phyloP scores from a whole-genome alignment of 2,797 vertebrate species.

The Triplophysa yarkandensis region DNA sequence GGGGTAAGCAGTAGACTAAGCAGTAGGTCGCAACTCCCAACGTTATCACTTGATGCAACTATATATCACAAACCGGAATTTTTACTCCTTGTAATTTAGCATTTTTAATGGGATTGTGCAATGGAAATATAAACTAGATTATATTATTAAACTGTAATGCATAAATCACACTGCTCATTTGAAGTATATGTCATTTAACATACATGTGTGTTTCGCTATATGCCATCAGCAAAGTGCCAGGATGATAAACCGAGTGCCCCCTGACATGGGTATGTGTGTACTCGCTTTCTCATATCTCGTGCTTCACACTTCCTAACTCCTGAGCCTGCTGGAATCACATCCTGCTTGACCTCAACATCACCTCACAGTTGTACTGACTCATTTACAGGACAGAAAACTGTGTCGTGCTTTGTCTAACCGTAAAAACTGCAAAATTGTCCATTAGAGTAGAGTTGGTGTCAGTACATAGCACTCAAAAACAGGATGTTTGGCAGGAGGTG shows the following conservation, averaged over 20 bases:
- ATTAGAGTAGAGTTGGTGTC: background rate
- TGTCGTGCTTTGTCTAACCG: background rate
- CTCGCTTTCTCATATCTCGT: background rate
- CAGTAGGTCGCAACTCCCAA: no score
- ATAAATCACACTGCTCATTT: background rate
- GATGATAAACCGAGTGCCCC: background rate
- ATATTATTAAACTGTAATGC: background rate
- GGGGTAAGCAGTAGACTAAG: no score
- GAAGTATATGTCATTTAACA: slow-evolving; percentile 1
- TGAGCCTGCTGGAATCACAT: slow-evolving; percentile 36
- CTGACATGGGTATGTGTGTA: background rate
- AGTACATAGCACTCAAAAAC: slow-evolving; percentile 2
- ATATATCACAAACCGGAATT: no score
- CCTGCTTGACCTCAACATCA: slow-evolving; percentile 24
- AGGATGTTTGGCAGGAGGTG: background rate
- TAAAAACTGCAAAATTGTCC: background rate
- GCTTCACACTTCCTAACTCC: slow-evolving; percentile 46
- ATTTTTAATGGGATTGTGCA: no score
- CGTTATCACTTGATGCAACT: no score
- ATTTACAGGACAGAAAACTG: slow-evolving; percentile 11
- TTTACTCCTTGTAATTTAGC: no score
- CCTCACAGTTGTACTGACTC: slow-evolving; percentile 1
- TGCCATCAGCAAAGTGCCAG: slow-evolving; percentile 3
- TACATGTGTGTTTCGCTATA: background rate
- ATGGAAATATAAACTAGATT: no score